A percentile compares a stretch with the other conserved stretches of the same genome.
Conservation (phyloP, 2,113 vertebrate species). For the Platichthys flesus region DNA sequence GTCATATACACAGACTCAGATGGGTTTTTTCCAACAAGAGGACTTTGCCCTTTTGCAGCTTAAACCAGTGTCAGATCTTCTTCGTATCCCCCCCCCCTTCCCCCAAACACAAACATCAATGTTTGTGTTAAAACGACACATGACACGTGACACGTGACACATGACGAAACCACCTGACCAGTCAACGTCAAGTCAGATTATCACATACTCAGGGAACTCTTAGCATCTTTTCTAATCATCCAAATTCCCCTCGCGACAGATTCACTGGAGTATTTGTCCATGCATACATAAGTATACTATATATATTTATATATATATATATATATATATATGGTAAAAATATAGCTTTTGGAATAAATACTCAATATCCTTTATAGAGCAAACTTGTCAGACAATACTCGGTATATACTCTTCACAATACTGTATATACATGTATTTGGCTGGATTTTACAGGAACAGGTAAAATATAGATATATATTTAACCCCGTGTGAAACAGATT, state of each 20-base stretch:
- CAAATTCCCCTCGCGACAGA: slow-evolving; percentile 43
- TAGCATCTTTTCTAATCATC: slow-evolving; percentile 47
- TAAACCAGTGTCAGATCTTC: slow-evolving; percentile 23
- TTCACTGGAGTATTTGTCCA: slow-evolving; percentile 71
- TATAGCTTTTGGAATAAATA: slow-evolving; percentile 84
- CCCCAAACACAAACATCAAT: slow-evolving; percentile 16
- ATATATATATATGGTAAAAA: slow-evolving; percentile 79
- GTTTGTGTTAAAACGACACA: slow-evolving; percentile 35
- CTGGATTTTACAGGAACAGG: slow-evolving; percentile 67
- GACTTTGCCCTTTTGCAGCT: slow-evolving; percentile 5
- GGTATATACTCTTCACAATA: slow-evolving; percentile 69
- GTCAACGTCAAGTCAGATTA: slow-evolving; percentile 32
- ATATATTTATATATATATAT: slow-evolving; percentile 50
- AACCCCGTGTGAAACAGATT: slow-evolving; percentile 60
- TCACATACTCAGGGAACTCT: slow-evolving; percentile 68
- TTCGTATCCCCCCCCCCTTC: neutral
- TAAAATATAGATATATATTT: slow-evolving; percentile 47
- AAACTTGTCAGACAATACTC: slow-evolving; percentile 75
- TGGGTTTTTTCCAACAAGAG: slow-evolving; percentile 22
- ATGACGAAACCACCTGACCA: slow-evolving; percentile 51
- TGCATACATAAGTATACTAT: slow-evolving; percentile 70
- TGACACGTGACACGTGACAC: slow-evolving; percentile 37
- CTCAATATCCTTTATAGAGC: slow-evolving; percentile 67
- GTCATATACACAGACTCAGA: slow-evolving; percentile 39
- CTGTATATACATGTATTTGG: slow-evolving; percentile 75